Evolutionary conservation across 2,113 vertebrate genomes (phyloP).

Genomic region (Lasiurus borealis): DNA sequence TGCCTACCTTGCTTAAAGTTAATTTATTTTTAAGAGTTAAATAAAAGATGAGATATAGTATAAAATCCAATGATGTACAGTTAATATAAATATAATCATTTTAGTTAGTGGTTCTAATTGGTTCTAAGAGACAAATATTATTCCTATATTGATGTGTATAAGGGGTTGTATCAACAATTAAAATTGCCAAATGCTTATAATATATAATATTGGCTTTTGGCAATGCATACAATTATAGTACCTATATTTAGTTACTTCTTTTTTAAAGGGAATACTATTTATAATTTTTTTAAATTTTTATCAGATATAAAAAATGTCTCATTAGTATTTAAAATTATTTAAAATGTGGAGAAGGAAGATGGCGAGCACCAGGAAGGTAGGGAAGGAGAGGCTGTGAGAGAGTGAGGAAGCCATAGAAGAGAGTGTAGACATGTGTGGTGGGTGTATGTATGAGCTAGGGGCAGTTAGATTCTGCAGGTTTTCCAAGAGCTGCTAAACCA

Average conservation of each 20-base stretch:
- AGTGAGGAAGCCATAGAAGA: no score
- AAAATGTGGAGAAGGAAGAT: background rate
- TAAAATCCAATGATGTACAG: slow-evolving; percentile 43
- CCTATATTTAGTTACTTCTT: background rate
- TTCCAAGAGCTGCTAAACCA: no score
- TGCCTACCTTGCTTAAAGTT: slow-evolving; percentile 7
- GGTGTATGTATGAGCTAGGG: no score
- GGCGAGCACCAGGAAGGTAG: no score
- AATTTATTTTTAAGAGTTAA: slow-evolving; percentile 12
- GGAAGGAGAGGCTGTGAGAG: no score
- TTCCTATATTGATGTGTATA: background rate
- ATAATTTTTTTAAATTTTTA: background rate
- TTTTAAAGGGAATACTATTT: slow-evolving; percentile 5
- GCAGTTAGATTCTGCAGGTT: no score
- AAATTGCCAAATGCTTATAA: slow-evolving; percentile 22
- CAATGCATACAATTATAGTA: background rate
- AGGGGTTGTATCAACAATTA: slow-evolving; percentile 45
- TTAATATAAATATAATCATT: slow-evolving; percentile 51
- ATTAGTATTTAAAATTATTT: background rate
- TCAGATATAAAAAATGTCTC: background rate
- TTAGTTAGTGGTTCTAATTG: slow-evolving; percentile 21
- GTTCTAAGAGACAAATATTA: slow-evolving; percentile 40
- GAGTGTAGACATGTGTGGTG: no score
- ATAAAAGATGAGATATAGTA: slow-evolving; percentile 17
- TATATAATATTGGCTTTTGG: background rate